Percentiles rank a stretch among this genome's conserved stretches.
Conservation (phyloP, 2,797 vertebrate genomes). For the Amazona ochrocephala region DNA sequence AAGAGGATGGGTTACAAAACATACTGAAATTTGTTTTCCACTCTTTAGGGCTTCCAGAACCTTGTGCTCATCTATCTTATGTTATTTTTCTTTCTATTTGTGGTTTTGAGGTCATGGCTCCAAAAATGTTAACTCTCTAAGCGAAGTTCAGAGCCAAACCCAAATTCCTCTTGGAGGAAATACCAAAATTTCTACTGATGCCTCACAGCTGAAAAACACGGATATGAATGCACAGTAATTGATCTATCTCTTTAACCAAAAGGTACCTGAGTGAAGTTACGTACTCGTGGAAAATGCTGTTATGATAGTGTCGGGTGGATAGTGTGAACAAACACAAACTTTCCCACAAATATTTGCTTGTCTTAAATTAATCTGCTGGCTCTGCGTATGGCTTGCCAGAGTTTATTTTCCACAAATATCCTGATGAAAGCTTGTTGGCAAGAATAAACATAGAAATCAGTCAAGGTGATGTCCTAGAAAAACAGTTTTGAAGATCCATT, state of each 20-base stretch:
- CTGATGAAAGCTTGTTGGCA: conserved; percentile 6
- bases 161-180: conserved; percentile 41
- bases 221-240: neutral
- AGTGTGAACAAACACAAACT: conserved; percentile 16
- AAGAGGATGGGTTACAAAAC: conserved; percentile 40
- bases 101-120: conserved; percentile 58
- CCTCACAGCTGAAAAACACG: conserved; percentile 6
- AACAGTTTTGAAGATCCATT: conserved; percentile 4
- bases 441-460: neutral
- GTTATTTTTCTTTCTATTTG: conserved; percentile 61
- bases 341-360: conserved; percentile 62
- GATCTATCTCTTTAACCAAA: conserved; percentile 4
- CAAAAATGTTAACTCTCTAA: conserved; percentile 51
- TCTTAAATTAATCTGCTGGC: conserved; percentile 38
- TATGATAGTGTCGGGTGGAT: neutral
- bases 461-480: conserved; percentile 40
- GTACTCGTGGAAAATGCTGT: conserved; percentile 17
- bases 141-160: conserved; percentile 16
- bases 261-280: neutral
- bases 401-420: conserved; percentile 49
- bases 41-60: conserved; percentile 42
- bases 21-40: conserved; percentile 51
- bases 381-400: neutral
- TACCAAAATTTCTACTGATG: neutral
- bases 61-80: conserved; percentile 23